Percentiles rank a stretch among this genome's conserved stretches.
phyloP scores from a whole-genome alignment of 2,113 vertebrate species.

The Pelusios castaneus region DNA sequence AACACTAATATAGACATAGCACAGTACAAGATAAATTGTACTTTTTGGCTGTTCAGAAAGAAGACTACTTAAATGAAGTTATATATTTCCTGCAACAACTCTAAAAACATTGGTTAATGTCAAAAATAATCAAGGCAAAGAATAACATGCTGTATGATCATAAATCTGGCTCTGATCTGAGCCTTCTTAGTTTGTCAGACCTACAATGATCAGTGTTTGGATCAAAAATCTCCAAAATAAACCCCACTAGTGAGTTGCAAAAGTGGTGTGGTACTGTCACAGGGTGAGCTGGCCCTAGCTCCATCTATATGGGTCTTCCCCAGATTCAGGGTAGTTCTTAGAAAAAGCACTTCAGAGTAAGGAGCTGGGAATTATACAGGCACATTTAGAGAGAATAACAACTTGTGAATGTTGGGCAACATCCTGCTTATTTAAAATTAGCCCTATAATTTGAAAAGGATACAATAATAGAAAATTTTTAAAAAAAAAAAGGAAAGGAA shows the following conservation, averaged over 20 bases:
- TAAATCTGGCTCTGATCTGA: not conserved
- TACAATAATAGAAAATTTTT: too few relatives aligned
- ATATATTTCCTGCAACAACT: not conserved
- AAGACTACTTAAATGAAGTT: not conserved
- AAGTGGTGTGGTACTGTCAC: not conserved
- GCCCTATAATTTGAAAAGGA: not conserved
- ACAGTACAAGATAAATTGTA: not conserved
- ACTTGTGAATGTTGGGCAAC: not conserved
- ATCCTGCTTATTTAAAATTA: not conserved
- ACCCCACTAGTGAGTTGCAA: not conserved
- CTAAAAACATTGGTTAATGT: not conserved
- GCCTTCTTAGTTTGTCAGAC: not conserved
- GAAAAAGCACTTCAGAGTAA: not conserved
- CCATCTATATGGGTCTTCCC: not conserved
- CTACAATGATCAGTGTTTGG: not conserved
- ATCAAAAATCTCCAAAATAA: conserved; percentile 1
- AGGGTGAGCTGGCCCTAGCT: not conserved
- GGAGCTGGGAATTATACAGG: not conserved
- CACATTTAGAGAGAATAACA: not conserved
- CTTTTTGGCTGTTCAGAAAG: not conserved
- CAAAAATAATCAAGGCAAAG: not conserved
- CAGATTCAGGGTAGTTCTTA: not conserved
- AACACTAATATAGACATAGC: not conserved
- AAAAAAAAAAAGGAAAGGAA: too few relatives aligned
- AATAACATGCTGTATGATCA: not conserved